phyloP scores from a whole-genome alignment of 2,113 vertebrate species.

The Gallinago media region DNA sequence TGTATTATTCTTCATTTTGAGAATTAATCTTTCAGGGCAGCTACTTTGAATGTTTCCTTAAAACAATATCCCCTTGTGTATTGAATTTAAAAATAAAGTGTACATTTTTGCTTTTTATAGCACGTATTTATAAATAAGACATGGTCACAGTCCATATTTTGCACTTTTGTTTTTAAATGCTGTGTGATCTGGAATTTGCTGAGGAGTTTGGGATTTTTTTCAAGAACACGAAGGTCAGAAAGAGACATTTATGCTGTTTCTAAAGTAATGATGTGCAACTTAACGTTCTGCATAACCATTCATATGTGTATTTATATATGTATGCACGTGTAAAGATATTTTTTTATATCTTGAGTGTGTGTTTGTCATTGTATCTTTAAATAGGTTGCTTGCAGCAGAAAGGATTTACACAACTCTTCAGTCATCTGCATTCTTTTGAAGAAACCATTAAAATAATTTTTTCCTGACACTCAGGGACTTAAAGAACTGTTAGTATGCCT shows the following conservation, averaged over 20 bases:
- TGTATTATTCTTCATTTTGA: constrained; percentile 51
- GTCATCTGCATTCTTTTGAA: not conserved
- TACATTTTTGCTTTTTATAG: constrained; percentile 35
- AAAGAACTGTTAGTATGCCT: not conserved
- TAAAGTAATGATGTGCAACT: constrained; percentile 59
- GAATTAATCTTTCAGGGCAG: constrained; percentile 65
- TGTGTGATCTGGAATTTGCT: constrained; percentile 27
- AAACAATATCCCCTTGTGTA: constrained; percentile 73
- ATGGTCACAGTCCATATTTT: constrained; percentile 60
- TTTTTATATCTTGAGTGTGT: not conserved
- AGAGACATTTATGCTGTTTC: constrained; percentile 54
- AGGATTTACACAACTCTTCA: not conserved
- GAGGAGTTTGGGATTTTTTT: constrained; percentile 19
- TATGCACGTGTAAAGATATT: not conserved
- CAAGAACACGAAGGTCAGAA: constrained; percentile 67
- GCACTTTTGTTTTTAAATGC: constrained; percentile 35
- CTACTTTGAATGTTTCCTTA: constrained; percentile 26
- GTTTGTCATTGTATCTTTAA: not conserved
- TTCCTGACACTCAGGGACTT: not conserved
- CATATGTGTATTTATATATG: not conserved
- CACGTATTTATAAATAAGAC: constrained; percentile 69
- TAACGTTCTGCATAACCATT: constrained; percentile 20
- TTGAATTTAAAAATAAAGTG: constrained; percentile 57
- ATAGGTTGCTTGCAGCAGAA: not conserved
- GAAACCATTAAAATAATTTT: not conserved